Evolutionary conservation across 2,113 vertebrate species (phyloP), one percentile per base, ranked within the genome.

Genomic region (Apistogramma diplotaenia): DNA sequence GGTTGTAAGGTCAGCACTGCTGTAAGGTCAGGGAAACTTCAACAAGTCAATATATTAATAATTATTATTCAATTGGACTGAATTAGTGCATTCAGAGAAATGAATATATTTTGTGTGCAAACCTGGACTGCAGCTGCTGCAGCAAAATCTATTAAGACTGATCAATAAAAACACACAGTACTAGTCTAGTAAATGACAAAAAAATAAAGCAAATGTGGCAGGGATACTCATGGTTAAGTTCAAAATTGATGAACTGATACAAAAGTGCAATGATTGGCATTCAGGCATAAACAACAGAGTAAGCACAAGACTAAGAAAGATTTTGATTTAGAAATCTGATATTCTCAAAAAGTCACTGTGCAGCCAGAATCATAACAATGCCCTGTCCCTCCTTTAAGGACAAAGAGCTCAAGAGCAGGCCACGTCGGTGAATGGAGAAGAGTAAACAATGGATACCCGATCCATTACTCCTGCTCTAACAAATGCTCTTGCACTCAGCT

Each of bases 391-490:
- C 55, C 16, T 33, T 55, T 31, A 59, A 76, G 81, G 83, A 88
- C 78, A 53, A 15, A 13, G 61, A 86, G 76, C 88, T 92, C 55
- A 18, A 89, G 78, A 91, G 81, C 62, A 59, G 80, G 86, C 87
- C 79, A 25, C 65, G 72, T 55, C 60, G 40, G 79, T 62, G 74
- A 89, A 86, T 77, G 81, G 72, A 81, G 85, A 90, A 87, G 78
- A 88, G 93, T 92, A 94, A 94, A 95, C 91, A 94, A 93, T 91
- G 83, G 86, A 76, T 79, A 78, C 72, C 81, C 74, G 91, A 92
- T 94, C 94, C 88, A 95, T 95, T 95, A 93, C 92, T 93, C 90
- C 85, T 85, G 89, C 90, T 88, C 86, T 91, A 94, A 93, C 93
- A 94, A 95, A 95, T 92, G 91, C 91, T 88, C 92, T 37, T 62